Evolutionary conservation across 1,140 invertebrate genomes (phyloP), one percentile per base, ranked within the genome.

Genomic region (Caenorhabditis briggsae): DNA sequence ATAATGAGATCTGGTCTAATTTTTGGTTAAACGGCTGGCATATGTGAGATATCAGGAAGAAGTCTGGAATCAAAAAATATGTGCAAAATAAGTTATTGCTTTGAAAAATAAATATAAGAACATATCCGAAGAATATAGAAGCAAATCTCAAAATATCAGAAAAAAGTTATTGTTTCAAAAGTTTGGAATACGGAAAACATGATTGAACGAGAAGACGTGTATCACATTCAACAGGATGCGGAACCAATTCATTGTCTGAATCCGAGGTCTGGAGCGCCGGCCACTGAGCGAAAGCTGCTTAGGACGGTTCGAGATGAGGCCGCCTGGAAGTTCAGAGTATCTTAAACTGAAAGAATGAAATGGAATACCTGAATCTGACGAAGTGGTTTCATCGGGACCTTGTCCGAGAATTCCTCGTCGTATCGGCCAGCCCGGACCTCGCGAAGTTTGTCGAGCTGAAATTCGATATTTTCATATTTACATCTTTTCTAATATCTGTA

Each of bases 401-500:
- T 92, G 11, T 92, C 70, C 8, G 70, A 78, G 46, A 78, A 86
- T 55, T 91, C 91, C 41, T 92, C 91, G 82, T 92, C 91, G n/a
- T 85, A 82, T 20, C 91, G 50, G 20, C 86, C 89, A 70, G 82
- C 86, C 16, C 85, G 84, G 3, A 92, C 82, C 53, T 89, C 84
- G 5, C 91, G 90, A 23, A 92, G 83, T 78, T 88, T 92, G 56
- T 92, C 91, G 20, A 91, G 58, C 89, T 92, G 87, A 61, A 84
- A 85, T 46, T 11, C 43, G 64, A 23, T n/a, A 16, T 7, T 0
- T 61, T 14, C 8, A 46, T 25, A 59, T 50, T 6, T 18, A 48
- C 3, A 50, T 9, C 33, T 48, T 87, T 20, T 82, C 83, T 41
- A 2, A 18, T 20, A 58, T 12, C n/a, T 65, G 25, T 18, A 91